Base-by-base conservation (phyloP, 2,888 invertebrate genomes). In the Phragmatobia fuliginosa region DNA sequence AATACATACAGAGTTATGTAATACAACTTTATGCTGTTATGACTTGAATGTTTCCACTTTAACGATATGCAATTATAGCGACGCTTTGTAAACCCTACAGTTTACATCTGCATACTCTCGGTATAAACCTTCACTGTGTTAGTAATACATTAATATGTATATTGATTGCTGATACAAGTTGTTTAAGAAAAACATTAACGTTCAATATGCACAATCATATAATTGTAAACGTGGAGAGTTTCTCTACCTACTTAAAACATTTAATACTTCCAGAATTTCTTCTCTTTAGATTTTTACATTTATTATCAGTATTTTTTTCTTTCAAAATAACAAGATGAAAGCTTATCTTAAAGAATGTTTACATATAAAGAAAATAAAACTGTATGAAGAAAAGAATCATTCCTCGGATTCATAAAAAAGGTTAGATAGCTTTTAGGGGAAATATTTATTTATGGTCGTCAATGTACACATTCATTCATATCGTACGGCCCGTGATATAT, bases 401-500 rank as follows among this genome's bases (percentile, higher is more conserved):
- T 52, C 52, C 62, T 36, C 4, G 62, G 25, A 67, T 56, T 62
- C 56, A 31, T 38, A 31, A 31, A 63, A 63, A 45, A 68, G 63
- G 63, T 63, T 62, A 32, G 58, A 68, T 63, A 21, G 58, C 56
- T 56, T 38, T 63, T 58, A 62, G 33, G 32, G 59, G 63, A 59
- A 59, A 68, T 52, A 63, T 63, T 59, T 45, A 45, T 45, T 28
- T 45, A 59, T n/a, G 56, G 31, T 41, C 41, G 36, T 62, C 38
- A 62, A 49, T 49, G 45, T 63, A 49, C 62, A 14, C 32, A 32
- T 63, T 63, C 59, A 49, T 25, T 63, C 59, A 68, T 59, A 58
- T 45, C 63, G 59, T 31, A 32, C 1, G 38, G 58, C 63, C 31
- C 33, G 36, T 60, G 60, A 31, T 11, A 68, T 41, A 60, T 59